Conservation (phyloP, 2,888 invertebrate species). For the Lasius fuliginosus region DNA sequence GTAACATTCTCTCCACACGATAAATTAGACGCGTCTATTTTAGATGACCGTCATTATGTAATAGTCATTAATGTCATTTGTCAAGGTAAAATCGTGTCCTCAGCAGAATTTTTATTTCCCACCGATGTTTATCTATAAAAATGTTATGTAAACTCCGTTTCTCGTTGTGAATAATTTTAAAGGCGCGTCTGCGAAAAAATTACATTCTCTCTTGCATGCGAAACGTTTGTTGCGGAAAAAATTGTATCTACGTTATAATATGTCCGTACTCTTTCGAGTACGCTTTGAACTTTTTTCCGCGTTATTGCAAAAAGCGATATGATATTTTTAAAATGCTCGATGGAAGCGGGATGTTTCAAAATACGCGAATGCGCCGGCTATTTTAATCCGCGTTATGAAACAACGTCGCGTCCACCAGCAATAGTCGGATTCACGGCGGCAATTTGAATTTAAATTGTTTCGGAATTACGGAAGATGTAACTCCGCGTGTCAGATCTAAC, state of each 20-base stretch:
- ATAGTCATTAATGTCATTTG: conserved; percentile 5
- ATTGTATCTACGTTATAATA: conserved; percentile 22
- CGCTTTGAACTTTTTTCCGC: conserved; percentile 10
- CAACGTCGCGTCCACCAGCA: conserved; percentile 24
- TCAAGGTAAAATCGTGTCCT: conserved; percentile 3
- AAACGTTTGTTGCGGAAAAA: neutral
- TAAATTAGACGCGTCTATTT: neutral
- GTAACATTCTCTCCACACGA: neutral
- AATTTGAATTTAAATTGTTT: conserved; percentile 50
- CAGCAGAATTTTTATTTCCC: conserved; percentile 14
- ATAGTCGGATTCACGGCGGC: conserved; percentile 34
- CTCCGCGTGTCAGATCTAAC: conserved; percentile 6
- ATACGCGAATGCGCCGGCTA: conserved; percentile 3
- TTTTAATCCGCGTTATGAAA: conserved; percentile 47
- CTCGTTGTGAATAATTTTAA: neutral
- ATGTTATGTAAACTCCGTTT: neutral
- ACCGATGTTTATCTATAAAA: neutral
- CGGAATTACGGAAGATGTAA: conserved; percentile 46
- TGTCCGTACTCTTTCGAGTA: neutral
- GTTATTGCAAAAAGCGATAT: conserved; percentile 25
- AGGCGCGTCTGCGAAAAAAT: neutral
- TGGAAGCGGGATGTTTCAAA: conserved; percentile 2
- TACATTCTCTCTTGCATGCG: neutral
- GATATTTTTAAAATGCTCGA: conserved; percentile 36
- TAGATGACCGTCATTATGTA: neutral